Base-by-base conservation (phyloP, 1,140 invertebrate species). In the Bombyx mori region DNA sequence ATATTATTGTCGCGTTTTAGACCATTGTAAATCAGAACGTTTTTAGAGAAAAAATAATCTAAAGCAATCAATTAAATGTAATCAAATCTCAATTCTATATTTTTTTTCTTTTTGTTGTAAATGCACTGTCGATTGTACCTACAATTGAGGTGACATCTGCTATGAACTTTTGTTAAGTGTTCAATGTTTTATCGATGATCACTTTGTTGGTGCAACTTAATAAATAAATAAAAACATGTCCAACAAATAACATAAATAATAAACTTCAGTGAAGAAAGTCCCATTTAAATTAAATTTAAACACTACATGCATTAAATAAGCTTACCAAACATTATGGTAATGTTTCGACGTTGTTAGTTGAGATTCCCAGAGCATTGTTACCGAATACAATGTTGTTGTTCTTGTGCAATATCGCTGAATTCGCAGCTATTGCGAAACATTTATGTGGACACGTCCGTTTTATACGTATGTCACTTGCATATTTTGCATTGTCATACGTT, bases 371-470 rank as follows among this genome's bases (percentile, higher is more conserved):
- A 63, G 62, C 66, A 74, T 75, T 75, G 73, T 78, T 72, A 57
- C 60, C 57, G 47, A 64, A 62, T 60, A 77, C 71, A 76, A 77
- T 79, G 74, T 73, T 73, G 72, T 65, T 71, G 26, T 72, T 75
- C 75, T 84, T 84, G 73, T 69, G 77, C 72, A 84, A 84, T 69
- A 78, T 68, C 65, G 74, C 73, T 75, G 71, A 75, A 78, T 74
- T 76, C 57, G 67, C 68, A 66, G 62, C 62, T 54, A 62, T 81
- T 81, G 74, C 71, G 71, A 78, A 78, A 82, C 66, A 52, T 65
- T 70, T 58, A 59, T 67, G 57, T 65, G 56, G 62, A 67, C 69
- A 75, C 69, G 68, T 77, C 69, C 70, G 73, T 69, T 66, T 68
- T 35, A 57, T 57, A 58, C 63, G 62, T 66, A 66, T 69, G 69